Evolutionary conservation across 2,888 invertebrate species (phyloP), one percentile per base, ranked within the genome.

Genomic region (Polydrusus cervinus): DNA sequence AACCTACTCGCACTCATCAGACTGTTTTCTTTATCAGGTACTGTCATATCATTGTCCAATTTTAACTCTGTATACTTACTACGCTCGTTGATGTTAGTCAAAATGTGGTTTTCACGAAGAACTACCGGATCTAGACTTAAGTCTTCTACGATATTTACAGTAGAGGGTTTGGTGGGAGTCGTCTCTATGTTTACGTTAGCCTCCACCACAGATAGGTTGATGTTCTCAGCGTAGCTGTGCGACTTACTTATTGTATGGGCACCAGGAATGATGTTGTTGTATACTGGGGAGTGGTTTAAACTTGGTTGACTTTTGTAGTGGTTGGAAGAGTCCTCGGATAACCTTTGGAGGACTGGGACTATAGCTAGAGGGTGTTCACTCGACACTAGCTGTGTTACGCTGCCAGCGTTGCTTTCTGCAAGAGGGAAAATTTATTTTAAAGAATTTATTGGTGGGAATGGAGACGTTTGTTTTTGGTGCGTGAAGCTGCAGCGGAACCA

Each of bases 331-430:
- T 83, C 82, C 57, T 86, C 85, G 20, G 80, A 78, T 10, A 82
- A 79, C 76, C 83, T 83, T 51, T 83, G 82, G 66, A 84, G 75
- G n/a, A 83, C 83, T 10, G 86, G 84, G 7, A 84, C 84, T 30
- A 86, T 83, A 68, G 91, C 91, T 82, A 92, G 83, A 64, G 92
- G 92, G 78, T 91, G 89, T 87, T 92, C 92, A 83, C 90, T 92
- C 79, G 89, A 89, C 78, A 92, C 91, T 82, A 92, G 87, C 83
- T 92, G 91, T 71, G 91, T 91, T 85, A 92, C 89, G 85, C 92
- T 92, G 86, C 91, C 91, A 80, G 91, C 90, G 84, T 91, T 89
- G 81, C 89, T 92, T 87, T 91, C 92, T 92, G 89, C 66, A 88
- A 88, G 79, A 78, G 82, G 82, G 83, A 82, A 76, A 74, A 25